Percentiles rank a stretch among this genome's conserved stretches.
Evolutionary conservation across 2,113 vertebrate genomes (phyloP).

Genomic region (Coptodon rendalli): DNA sequence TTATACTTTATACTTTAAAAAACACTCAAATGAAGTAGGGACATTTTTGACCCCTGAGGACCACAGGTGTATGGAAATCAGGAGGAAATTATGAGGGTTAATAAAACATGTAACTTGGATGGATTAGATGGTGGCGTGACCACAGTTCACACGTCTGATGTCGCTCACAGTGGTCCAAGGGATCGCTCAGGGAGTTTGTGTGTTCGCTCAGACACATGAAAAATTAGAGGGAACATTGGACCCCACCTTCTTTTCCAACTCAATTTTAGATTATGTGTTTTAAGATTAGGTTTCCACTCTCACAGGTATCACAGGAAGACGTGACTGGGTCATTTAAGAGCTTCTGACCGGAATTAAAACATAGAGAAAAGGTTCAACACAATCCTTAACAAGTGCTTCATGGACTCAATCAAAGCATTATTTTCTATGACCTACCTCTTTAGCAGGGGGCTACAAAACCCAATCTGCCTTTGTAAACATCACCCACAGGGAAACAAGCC

Average conservation of each 20-base stretch:
- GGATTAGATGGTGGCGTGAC: no score
- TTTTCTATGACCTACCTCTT: not conserved
- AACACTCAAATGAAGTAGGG: no score
- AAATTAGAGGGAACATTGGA: no score
- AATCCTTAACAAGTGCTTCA: not conserved
- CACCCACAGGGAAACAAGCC: not conserved
- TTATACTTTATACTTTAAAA: no score
- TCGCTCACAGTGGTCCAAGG: no score
- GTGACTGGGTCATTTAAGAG: not conserved
- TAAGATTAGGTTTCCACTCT: not conserved
- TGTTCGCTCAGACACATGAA: no score
- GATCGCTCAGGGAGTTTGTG: no score
- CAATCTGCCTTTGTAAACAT: not conserved
- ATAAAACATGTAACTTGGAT: no score
- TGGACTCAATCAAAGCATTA: not conserved
- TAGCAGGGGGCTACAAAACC: not conserved
- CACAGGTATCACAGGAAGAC: not conserved
- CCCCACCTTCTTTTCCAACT: not conserved
- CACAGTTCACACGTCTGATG: no score
- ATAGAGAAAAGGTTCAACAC: not conserved
- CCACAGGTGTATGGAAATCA: no score
- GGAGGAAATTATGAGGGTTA: no score
- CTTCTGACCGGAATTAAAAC: accelerated
- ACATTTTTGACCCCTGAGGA: no score
- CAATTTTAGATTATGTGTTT: not conserved